These are phyloP conservation scores for Hypomesus transpacificus DNA, from an alignment of 2,113 vertebrate species.

Conservation along the genomic window DNA sequence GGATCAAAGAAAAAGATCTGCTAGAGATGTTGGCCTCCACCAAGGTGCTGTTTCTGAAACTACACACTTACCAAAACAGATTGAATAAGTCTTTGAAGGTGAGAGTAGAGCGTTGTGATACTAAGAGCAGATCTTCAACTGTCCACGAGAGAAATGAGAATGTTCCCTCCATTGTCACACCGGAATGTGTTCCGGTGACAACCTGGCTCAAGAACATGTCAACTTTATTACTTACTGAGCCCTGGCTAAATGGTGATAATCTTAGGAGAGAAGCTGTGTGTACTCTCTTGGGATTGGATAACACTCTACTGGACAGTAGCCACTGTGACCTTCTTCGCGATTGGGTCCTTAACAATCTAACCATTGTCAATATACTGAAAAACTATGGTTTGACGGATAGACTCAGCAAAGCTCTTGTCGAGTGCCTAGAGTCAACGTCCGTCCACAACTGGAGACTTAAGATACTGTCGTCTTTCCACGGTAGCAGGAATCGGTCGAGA, in stretches of 20 bases:
- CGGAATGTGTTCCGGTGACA: neutral
- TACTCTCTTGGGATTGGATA: no score
- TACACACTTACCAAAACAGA: neutral
- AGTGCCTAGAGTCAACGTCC: neutral
- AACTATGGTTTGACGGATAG: neutral
- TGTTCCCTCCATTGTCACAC: neutral
- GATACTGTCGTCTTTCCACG: neutral
- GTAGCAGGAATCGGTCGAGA: no score
- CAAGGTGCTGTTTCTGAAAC: no score
- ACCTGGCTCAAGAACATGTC: neutral
- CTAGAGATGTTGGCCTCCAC: neutral
- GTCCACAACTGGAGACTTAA: neutral
- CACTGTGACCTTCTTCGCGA: neutral
- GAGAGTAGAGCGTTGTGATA: no score
- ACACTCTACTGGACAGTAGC: conserved; percentile 1
- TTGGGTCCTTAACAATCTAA: neutral
- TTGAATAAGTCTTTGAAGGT: neutral
- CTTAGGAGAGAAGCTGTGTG: neutral
- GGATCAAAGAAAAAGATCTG: neutral
- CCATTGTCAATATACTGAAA: neutral
- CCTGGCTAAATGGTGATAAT: neutral
- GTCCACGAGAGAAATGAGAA: no score
- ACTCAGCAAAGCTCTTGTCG: no score
- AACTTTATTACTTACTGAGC: conserved; percentile 2
- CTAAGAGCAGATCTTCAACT: no score